Conservation (phyloP, 2,797 vertebrate species). For the Pseudochromis fuscus region DNA sequence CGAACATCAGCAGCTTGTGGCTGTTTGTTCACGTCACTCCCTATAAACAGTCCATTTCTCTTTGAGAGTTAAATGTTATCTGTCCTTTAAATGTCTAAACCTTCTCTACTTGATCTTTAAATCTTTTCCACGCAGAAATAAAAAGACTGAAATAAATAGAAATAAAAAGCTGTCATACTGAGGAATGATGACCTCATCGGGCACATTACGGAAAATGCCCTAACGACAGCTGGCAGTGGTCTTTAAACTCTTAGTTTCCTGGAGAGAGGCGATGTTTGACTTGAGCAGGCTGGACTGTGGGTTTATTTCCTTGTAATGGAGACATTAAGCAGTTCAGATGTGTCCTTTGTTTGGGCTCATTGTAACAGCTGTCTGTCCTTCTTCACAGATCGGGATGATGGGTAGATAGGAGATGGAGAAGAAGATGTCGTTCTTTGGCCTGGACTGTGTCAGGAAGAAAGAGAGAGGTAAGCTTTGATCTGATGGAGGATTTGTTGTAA, state of each 20-base stretch:
- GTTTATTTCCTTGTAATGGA: slow-evolving; percentile 1
- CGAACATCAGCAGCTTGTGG: not conserved
- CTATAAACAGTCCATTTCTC: not conserved
- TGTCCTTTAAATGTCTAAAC: not conserved
- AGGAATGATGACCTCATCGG: slow-evolving; percentile 54
- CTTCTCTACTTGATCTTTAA: not conserved
- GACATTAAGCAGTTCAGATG: not conserved
- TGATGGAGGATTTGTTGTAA: not conserved
- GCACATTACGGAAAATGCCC: slow-evolving; percentile 49
- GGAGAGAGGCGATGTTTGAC: slow-evolving; percentile 1
- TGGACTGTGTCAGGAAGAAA: slow-evolving; percentile 72
- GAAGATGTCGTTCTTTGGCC: slow-evolving; percentile 81
- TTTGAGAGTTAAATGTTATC: not conserved
- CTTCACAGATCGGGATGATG: slow-evolving; percentile 60
- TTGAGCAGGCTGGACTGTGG: not conserved
- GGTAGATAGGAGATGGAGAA: slow-evolving; percentile 64
- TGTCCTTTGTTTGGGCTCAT: not conserved
- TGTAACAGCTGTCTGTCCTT: slow-evolving; percentile 11
- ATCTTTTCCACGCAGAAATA: slow-evolving; percentile 13
- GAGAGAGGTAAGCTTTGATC: slow-evolving; percentile 62
- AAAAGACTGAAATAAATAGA: slow-evolving; percentile 20
- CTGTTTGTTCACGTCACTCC: slow-evolving; percentile 6
- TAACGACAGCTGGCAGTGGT: slow-evolving; percentile 24
- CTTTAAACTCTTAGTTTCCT: slow-evolving; percentile 13
- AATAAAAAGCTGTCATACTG: not conserved